Conservation (phyloP, 2,888 invertebrate genomes). For the Dynastes hyllus region DNA sequence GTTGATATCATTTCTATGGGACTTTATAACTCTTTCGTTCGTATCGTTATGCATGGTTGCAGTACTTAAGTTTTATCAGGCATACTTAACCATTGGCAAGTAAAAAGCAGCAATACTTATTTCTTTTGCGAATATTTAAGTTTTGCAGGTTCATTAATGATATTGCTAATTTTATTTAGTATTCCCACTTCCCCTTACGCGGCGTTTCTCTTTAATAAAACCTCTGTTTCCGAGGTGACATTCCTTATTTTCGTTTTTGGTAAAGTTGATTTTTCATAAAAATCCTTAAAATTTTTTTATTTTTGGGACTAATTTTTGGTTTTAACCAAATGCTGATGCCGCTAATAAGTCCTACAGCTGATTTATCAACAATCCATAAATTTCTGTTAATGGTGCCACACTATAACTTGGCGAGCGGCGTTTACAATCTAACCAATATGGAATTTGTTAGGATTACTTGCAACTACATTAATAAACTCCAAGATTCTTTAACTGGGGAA, state of each 20-base stretch:
- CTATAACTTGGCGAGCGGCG: conserved; percentile 74
- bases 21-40: conserved; percentile 77
- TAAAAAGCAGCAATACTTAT: too few species aligned
- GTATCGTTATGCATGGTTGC: conserved; percentile 76
- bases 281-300: too few species aligned
- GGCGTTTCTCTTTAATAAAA: conserved; percentile 81
- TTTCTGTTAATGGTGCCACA: conserved; percentile 80
- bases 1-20: conserved; percentile 80
- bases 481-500: not conserved
- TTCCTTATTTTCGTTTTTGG: conserved; percentile 66
- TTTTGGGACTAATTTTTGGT: not conserved
- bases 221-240: too few species aligned
- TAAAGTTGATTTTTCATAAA: not conserved
- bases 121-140: not conserved
- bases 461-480: conserved; percentile 23
- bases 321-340: not conserved
- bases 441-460: conserved; percentile 52
- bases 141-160: conserved; percentile 73
- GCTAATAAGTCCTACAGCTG: too few species aligned
- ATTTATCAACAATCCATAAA: not conserved
- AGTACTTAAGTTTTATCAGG: conserved; percentile 75
- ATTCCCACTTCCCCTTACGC: conserved; percentile 81
- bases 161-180: conserved; percentile 79
- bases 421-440: conserved; percentile 66
- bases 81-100: conserved; percentile 73